phyloP scores from a whole-genome alignment of 2,888 invertebrate genomes.

The Chaitophorus viminalis region DNA sequence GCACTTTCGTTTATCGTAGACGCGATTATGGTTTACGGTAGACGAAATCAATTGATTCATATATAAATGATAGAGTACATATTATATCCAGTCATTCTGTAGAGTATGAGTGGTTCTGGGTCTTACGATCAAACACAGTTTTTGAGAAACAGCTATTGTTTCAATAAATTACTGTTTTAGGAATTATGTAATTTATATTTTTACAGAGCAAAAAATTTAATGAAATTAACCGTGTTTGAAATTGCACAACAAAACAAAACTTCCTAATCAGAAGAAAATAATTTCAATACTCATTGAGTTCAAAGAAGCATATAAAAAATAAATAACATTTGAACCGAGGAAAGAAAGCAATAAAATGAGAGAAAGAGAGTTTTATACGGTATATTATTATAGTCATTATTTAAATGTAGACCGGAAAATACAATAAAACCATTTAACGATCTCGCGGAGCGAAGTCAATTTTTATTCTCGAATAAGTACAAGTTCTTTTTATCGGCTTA shows the following conservation, averaged over 20 bases:
- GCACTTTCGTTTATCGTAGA: too few relatives aligned
- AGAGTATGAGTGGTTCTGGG: too few relatives aligned
- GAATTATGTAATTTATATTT: neutral
- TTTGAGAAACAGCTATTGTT: neutral
- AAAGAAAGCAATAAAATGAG: slow-evolving; percentile 16
- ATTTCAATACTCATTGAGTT: slow-evolving; percentile 5
- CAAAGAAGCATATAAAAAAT: slow-evolving; percentile 16
- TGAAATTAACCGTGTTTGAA: neutral
- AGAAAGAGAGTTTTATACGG: too few relatives aligned
- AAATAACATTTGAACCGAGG: neutral
- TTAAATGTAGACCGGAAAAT: neutral
- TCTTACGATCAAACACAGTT: too few relatives aligned
- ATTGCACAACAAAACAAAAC: neutral
- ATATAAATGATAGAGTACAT: too few relatives aligned
- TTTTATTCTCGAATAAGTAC: neutral
- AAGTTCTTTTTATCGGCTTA: neutral
- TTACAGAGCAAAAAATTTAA: neutral
- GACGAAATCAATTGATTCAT: too few relatives aligned
- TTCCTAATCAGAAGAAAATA: neutral
- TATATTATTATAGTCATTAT: neutral
- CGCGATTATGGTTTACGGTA: too few relatives aligned
- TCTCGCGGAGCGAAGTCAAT: neutral
- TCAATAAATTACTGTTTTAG: neutral
- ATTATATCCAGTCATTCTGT: too few relatives aligned
- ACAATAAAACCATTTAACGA: slow-evolving; percentile 14